Conservation (phyloP, 2,113 vertebrate species). For the Melanocharis versteri region DNA sequence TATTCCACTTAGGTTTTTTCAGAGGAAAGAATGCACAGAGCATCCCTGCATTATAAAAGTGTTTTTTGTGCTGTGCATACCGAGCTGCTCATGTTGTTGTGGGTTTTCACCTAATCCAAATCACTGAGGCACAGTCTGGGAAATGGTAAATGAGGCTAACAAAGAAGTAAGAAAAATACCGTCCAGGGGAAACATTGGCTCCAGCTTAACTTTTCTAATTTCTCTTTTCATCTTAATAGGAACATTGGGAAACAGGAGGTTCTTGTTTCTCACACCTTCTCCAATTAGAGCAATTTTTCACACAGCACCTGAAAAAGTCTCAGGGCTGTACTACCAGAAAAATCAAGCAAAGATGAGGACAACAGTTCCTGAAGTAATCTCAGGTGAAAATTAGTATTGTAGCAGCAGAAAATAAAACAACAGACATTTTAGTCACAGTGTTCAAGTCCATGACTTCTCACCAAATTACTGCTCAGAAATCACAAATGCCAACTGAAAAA, state of each 20-base stretch:
- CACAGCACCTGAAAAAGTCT: neutral
- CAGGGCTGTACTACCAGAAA: neutral
- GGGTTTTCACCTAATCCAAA: neutral
- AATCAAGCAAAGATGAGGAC: neutral
- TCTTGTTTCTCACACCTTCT: neutral
- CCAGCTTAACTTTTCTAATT: neutral
- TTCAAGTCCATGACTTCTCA: neutral
- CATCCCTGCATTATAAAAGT: neutral
- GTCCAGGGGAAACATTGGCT: neutral
- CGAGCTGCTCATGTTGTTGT: neutral
- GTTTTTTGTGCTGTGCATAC: neutral
- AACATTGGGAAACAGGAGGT: neutral
- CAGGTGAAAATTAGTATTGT: neutral
- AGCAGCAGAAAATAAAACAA: neutral
- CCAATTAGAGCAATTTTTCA: neutral
- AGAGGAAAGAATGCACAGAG: neutral
- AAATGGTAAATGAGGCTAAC: neutral
- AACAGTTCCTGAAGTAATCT: neutral
- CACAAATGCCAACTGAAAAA: neutral
- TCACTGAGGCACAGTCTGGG: neutral
- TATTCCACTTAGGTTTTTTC: neutral
- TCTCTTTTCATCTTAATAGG: neutral
- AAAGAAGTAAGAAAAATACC: neutral
- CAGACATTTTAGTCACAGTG: neutral
- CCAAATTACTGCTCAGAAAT: neutral